Conservation (phyloP, 2,888 invertebrate genomes). For the Catocala fraxini region DNA sequence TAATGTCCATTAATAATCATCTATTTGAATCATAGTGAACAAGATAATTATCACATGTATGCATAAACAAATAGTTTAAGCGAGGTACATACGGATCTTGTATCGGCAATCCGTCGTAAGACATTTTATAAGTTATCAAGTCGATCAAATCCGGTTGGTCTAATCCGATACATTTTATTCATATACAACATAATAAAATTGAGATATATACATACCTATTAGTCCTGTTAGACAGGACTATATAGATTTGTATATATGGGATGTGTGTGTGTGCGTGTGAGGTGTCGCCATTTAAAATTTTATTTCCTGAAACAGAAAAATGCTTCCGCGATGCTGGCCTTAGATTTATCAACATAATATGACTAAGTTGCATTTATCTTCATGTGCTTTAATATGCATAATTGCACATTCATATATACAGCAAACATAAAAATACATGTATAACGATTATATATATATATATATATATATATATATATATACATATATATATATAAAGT, state of each 20-base stretch:
- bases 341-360: slow-evolving; percentile 3
- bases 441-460: too few relatives aligned
- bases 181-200: not conserved
- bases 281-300: not conserved
- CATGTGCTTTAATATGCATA: not conserved
- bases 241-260: too few relatives aligned
- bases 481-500: too few relatives aligned
- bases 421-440: too few relatives aligned
- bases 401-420: not conserved
- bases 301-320: slow-evolving; percentile 7
- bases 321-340: slow-evolving; percentile 6
- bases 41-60: slow-evolving; percentile 23
- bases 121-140: slow-evolving; percentile 12
- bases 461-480: too few relatives aligned
- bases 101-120: slow-evolving; percentile 32
- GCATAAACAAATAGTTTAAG: slow-evolving; percentile 10
- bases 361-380: slow-evolving; percentile 2
- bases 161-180: not conserved
- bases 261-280: not conserved
- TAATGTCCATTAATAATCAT: slow-evolving; percentile 25
- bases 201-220: not conserved
- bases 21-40: slow-evolving; percentile 23
- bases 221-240: too few relatives aligned
- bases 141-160: slow-evolving; percentile 24
- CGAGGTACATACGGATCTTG: slow-evolving; percentile 15